Base-by-base conservation (phyloP, 2,113 vertebrate genomes). In the Rynchops niger region DNA sequence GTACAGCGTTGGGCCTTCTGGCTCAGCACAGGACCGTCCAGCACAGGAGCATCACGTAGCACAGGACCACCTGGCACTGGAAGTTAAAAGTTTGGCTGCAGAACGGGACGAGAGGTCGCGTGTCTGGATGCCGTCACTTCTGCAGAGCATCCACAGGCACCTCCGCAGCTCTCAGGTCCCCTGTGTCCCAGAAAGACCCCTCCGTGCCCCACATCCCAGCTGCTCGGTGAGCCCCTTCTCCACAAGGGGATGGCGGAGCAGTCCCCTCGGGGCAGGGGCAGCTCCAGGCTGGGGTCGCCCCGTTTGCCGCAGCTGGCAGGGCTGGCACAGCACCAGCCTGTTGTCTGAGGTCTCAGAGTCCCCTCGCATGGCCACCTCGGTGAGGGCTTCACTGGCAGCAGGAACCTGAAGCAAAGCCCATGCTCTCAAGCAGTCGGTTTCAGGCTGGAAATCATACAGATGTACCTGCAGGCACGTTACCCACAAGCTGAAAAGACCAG, bases 91-190 rank as follows among this genome's bases (percentile, higher is more conserved):
- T 34, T 4, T 26, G 36, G 29, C 36, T 79, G 52, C 20, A 69
- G 32, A 69, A 52, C 1, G 0, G 66, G 32, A 62, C 53, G 61
- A 23, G 40, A 34, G 32, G 10, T 65, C 1, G 0, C 2, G 0
- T 19, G 20, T 38, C 18, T 29, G 52, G 27, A 6, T 78, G 70
- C 38, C 34, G 6, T 40, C n/a, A 67, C n/a, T 18, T 67, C n/a
- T 82, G 47, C n/a, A 77, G 76, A 82, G 58, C 65, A 61, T 29
- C 43, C 36, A 4, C 0, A 2, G 17, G 6, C 58, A 56, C 36
- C 40, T 76, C 30, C 2, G 3, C 34, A 63, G 12, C 45, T 74
- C 20, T 63, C 0, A 0, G 43, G 30, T 40, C 38, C 9, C 17
- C 12, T 1, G 1, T 42, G n/a, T 49, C 25, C 11, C 56, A 59